Evolutionary conservation across 2,113 vertebrate genomes (phyloP), one percentile per base, ranked within the genome.

Genomic region (Toxotes chatareus): DNA sequence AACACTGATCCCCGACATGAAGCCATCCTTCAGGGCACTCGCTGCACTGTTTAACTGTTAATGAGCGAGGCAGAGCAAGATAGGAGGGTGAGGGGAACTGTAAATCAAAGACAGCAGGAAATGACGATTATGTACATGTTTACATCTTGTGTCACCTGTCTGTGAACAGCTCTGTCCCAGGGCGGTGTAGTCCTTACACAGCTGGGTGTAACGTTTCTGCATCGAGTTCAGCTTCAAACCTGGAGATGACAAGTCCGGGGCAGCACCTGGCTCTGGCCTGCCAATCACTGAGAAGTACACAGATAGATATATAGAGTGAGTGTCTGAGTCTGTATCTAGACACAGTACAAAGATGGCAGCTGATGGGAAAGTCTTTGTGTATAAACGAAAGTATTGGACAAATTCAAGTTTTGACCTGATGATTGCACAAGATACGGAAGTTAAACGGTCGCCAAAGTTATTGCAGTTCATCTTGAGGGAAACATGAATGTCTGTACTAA

Each of bases 11-110:
- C 31, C 57, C 23, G 1, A 86, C 32, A 36, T 84, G 80, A 34
- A 86, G 53, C 90, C 90, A 91, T 38, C 59, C 55, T 16, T 87
- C 87, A 40, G 89, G 93, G 85, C 91, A 93, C 51, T 90, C 84
- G 2, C 34, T 74, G 80, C 89, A 91, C 53, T 55, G 68, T 75
- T 82, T 71, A 21, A 80, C 73, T 85, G 68, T 62, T 79, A 67
- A 76, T 79, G 67, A 36, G 44, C 82, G 12, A 81, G 55, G 23
- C 7, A 72, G 10, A 49, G 3, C n/a, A 7, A 69, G 65, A 76
- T 46, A 66, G 83, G 74, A 42, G 34, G 32, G 65, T 34, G 67
- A 79, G 23, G 8, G 57, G 53, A 42, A 72, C 66, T 14, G 5
- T 38, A 70, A 79, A 70, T 60, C 49, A 78, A 72, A 71, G 64